Percentiles rank a stretch among this genome's conserved stretches.
phyloP scores from a whole-genome alignment of 30 jellyfish, hydroid and myxozoan genomes.

The Aurelia aurita complex sp. Pacific region DNA sequence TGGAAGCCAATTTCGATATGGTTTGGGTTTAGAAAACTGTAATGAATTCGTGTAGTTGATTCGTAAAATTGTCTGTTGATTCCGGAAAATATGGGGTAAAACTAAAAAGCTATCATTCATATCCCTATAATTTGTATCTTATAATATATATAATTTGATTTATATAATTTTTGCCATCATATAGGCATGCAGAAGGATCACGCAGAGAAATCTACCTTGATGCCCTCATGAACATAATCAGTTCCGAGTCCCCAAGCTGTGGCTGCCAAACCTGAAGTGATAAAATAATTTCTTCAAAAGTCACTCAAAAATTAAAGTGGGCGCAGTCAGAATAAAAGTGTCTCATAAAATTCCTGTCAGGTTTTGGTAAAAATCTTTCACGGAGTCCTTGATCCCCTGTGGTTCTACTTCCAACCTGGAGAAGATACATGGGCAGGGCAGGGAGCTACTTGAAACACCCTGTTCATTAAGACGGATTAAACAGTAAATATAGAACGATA shows the following conservation, averaged over 20 bases:
- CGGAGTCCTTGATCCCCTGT: neutral
- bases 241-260: slow-evolving; percentile 68
- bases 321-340: neutral
- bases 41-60: too few species aligned
- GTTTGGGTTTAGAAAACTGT: too few species aligned
- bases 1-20: neutral
- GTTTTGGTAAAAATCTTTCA: neutral
- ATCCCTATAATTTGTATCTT: too few species aligned
- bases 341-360: neutral
- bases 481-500: too few species aligned
- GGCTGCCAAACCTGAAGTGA: slow-evolving; percentile 89
- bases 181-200: neutral
- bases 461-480: too few species aligned
- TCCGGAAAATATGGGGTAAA: too few species aligned
- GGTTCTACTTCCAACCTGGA: neutral
- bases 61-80: too few species aligned
- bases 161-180: too few species aligned
- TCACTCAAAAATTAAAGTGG: too few species aligned
- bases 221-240: slow-evolving; percentile 91
- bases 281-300: neutral
- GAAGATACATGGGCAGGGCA: neutral
- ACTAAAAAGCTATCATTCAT: too few species aligned
- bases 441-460: too few species aligned
- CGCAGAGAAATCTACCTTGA: slow-evolving; percentile 58
- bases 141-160: too few species aligned